phyloP scores from a whole-genome alignment of 2,797 vertebrate genomes.

The Liasis olivaceus region DNA sequence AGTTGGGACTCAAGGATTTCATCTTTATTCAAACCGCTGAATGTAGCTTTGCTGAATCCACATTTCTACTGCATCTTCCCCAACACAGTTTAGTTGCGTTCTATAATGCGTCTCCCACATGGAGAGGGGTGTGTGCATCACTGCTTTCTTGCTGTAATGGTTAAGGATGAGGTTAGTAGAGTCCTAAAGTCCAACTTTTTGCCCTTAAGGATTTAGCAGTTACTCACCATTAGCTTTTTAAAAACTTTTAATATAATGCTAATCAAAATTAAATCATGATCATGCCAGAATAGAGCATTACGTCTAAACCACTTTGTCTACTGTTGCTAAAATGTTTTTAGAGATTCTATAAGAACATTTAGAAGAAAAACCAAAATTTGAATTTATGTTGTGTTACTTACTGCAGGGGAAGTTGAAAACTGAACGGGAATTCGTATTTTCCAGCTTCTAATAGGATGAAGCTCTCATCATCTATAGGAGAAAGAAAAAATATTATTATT shows the following conservation, averaged over 20 bases:
- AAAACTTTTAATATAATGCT: background rate
- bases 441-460: conserved; percentile 75
- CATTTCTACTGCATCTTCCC: background rate
- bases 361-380: conserved; percentile 20
- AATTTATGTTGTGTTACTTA: conserved; percentile 66
- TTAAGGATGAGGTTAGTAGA: background rate
- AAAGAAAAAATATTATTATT: conserved; percentile 33
- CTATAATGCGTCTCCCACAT: background rate
- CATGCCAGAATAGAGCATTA: background rate
- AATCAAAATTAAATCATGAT: conserved; percentile 10
- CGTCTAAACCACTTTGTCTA: background rate
- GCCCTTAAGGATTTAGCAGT: background rate
- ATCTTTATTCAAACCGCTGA: background rate
- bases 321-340: background rate
- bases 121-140: background rate
- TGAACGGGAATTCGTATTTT: conserved; percentile 81
- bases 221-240: background rate
- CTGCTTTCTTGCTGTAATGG: background rate
- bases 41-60: background rate
- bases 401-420: conserved; percentile 81
- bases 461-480: conserved; percentile 67
- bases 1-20: too few relatives aligned
- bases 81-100: background rate
- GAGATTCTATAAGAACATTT: conserved; percentile 22
- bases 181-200: background rate